Conservation (phyloP, 1,140 invertebrate species). For the Cydia strobilella region DNA sequence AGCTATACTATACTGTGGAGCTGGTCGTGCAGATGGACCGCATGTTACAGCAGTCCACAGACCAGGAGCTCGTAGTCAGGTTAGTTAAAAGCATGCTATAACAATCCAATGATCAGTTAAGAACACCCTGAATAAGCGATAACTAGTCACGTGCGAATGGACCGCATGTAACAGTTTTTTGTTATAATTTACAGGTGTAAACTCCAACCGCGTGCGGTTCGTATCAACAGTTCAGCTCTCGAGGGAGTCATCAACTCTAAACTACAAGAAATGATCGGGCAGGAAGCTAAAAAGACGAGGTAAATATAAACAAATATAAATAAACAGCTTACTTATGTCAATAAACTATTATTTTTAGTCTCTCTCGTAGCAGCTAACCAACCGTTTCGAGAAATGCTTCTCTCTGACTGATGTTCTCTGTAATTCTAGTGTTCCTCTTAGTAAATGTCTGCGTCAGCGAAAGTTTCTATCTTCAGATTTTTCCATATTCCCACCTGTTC, state of each 20-base stretch:
- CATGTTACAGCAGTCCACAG: conserved; percentile 84
- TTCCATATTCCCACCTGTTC: too few relatives aligned
- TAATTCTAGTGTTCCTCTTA: conserved; percentile 1
- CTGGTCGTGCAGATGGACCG: conserved; percentile 86
- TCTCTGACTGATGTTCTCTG: too few relatives aligned
- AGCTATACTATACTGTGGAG: conserved; percentile 82
- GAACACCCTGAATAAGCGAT: too few relatives aligned
- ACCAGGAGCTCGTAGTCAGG: conserved; percentile 83
- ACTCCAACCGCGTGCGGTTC: conserved; percentile 73
- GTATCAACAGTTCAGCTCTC: conserved; percentile 73
- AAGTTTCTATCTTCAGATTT: too few relatives aligned
- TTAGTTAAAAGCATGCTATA: conserved; percentile 33
- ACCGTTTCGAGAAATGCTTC: too few relatives aligned
- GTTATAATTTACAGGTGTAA: conserved; percentile 62
- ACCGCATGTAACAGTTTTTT: too few relatives aligned
- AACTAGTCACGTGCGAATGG: too few relatives aligned
- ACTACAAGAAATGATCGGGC: conserved; percentile 65
- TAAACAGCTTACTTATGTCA: too few relatives aligned
- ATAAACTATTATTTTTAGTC: too few relatives aligned
- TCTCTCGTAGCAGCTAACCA: too few relatives aligned
- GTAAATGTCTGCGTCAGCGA: background rate
- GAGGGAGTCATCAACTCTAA: conserved; percentile 72
- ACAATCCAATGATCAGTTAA: too few relatives aligned
- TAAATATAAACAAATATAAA: conserved; percentile 36
- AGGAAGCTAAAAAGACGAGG: conserved; percentile 67